Evolutionary conservation across 2,888 invertebrate genomes (phyloP).

Genomic region (Chrysomela aeneicollis): DNA sequence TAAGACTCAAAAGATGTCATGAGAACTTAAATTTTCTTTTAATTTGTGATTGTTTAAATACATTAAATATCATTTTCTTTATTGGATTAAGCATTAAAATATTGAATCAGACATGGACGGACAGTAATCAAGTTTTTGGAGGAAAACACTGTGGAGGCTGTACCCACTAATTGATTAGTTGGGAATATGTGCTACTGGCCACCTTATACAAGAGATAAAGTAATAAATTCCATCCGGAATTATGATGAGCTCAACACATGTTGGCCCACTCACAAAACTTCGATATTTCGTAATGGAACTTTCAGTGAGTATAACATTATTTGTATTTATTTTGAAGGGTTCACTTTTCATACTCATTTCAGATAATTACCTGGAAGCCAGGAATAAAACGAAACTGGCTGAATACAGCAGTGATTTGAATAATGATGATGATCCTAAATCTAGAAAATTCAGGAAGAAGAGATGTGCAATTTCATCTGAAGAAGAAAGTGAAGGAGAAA

Average conservation of each 20-base stretch:
- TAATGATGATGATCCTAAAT: slow-evolving; percentile 3
- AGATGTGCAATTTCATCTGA: not conserved
- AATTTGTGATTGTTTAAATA: too few species aligned
- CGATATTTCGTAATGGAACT: slow-evolving; percentile 11
- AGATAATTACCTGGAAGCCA: slow-evolving; percentile 7
- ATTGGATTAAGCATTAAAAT: too few species aligned
- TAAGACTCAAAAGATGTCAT: too few species aligned
- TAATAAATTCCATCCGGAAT: slow-evolving; percentile 8
- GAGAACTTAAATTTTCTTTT: too few species aligned
- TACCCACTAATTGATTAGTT: slow-evolving; percentile 3
- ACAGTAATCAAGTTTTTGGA: too few species aligned
- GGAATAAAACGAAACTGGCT: slow-evolving; percentile 5
- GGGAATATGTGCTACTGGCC: not conserved
- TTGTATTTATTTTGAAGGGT: too few species aligned
- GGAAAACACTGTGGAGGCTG: too few species aligned
- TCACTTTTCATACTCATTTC: slow-evolving; percentile 1
- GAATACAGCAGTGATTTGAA: slow-evolving; percentile 8
- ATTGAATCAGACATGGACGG: too few species aligned
- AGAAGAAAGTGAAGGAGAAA: slow-evolving; percentile 9
- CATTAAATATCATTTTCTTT: too few species aligned
- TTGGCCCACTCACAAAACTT: slow-evolving; percentile 1
- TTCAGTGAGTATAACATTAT: slow-evolving; percentile 3
- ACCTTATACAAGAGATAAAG: slow-evolving; percentile 1
- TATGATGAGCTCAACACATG: slow-evolving; percentile 4
- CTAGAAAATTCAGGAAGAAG: not conserved